These are phyloP conservation scores for Papilio polytes DNA, from an alignment of 1,140 invertebrate genomes.

Conservation along the genomic window DNA sequence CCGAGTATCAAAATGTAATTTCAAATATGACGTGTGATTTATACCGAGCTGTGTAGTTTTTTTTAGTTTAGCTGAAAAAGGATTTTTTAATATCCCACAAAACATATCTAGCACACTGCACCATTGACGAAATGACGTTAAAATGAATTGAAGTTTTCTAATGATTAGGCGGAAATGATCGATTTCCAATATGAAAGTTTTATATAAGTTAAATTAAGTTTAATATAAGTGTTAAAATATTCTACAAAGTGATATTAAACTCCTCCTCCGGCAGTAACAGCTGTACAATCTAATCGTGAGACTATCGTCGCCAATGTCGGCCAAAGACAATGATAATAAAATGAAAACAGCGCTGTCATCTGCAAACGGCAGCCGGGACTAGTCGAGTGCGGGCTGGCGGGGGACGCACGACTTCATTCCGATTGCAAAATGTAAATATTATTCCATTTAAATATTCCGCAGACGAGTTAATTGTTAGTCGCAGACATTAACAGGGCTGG, in stretches of 20 bases:
- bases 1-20: conserved; percentile 13
- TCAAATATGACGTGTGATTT: conserved; percentile 15
- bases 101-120: background rate
- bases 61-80: background rate
- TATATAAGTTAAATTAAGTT: no score
- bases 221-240: background rate
- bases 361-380: conserved; percentile 13
- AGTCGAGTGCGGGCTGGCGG: background rate
- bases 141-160: background rate
- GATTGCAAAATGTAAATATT: conserved; percentile 25
- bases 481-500: conserved; percentile 16
- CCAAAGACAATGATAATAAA: background rate
- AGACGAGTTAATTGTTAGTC: conserved; percentile 28
- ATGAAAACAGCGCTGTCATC: conserved; percentile 4
- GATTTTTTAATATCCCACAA: background rate
- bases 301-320: background rate
- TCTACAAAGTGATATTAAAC: background rate
- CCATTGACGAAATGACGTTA: background rate
- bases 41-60: background rate
- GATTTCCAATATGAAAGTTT: no score
- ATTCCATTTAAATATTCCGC: conserved; percentile 14
- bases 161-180: background rate
- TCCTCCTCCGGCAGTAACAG: background rate
- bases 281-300: background rate
- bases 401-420: background rate